Conservation (phyloP, 2,888 invertebrate genomes). For the Pogonocherus hispidulus region DNA sequence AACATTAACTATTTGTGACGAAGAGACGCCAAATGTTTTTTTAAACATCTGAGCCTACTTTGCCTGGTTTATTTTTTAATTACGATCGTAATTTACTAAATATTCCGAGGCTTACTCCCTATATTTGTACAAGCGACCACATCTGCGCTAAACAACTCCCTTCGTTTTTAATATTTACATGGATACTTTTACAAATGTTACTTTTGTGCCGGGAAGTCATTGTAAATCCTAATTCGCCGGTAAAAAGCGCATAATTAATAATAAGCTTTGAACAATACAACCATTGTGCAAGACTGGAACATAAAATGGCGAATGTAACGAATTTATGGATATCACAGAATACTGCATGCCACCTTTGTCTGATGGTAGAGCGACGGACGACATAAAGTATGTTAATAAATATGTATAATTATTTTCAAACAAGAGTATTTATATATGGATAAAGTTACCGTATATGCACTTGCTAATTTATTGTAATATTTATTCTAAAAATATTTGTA, state of each 20-base stretch:
- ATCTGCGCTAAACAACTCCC: slow-evolving; percentile 10
- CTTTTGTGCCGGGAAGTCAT: neutral
- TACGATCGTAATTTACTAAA: neutral
- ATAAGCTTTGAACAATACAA: slow-evolving; percentile 5
- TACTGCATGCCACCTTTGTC: neutral
- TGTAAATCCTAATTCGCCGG: neutral
- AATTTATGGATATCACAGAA: neutral
- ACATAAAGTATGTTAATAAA: no score
- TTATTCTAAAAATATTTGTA: no score
- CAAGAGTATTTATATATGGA: no score
- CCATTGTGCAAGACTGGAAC: neutral
- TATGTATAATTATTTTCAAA: no score
- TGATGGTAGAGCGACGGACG: neutral
- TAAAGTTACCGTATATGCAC: no score
- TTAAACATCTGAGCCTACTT: neutral
- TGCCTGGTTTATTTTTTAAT: slow-evolving; percentile 6
- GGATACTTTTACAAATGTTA: slow-evolving; percentile 1
- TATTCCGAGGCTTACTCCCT: neutral
- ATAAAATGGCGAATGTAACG: neutral
- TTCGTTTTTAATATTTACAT: slow-evolving; percentile 14
- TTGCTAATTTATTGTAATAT: no score
- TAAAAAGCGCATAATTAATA: slow-evolving; percentile 6
- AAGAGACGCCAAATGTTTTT: no score
- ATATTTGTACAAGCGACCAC: neutral
- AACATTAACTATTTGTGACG: no score